These are phyloP conservation scores for Panagrolaimus sp. DNA, from an alignment of 1,140 invertebrate species.

Conservation along the genomic window DNA sequence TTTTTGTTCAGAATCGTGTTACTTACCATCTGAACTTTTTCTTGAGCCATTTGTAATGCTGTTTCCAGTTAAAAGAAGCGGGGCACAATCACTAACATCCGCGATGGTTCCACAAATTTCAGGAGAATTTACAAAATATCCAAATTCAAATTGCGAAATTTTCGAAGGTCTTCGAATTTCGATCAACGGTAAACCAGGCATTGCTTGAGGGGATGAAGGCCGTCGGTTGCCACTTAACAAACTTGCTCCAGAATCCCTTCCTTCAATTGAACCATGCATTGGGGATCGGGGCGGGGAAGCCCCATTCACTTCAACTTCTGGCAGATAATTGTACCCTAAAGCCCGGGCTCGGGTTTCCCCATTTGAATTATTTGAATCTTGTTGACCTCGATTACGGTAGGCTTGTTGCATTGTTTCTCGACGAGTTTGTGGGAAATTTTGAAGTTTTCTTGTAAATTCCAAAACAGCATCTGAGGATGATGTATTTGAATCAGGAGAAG, in stretches of 20 bases:
- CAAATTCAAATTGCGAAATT: conserved; percentile 58
- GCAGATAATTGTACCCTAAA: conserved; percentile 52
- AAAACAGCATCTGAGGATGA: conserved; percentile 57
- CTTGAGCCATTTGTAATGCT: conserved; percentile 39
- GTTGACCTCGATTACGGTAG: conserved; percentile 56
- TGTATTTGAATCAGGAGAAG: conserved; percentile 53
- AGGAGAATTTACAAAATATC: conserved; percentile 59
- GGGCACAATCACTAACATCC: conserved; percentile 57
- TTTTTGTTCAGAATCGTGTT: conserved; percentile 21
- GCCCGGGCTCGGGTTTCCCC: conserved; percentile 24
- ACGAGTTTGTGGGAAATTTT: conserved; percentile 56
- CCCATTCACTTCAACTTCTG: conserved; percentile 57
- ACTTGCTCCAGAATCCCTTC: conserved; percentile 13
- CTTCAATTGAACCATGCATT: conserved; percentile 45
- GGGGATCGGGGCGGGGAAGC: conserved; percentile 55
- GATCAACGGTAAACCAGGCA: conserved; percentile 58
- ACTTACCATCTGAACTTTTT: conserved; percentile 57
- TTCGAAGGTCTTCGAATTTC: conserved; percentile 58
- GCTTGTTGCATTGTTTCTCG: conserved; percentile 52
- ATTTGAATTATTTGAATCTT: conserved; percentile 49
- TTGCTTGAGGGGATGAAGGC: conserved; percentile 56
- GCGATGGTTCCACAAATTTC: conserved; percentile 45
- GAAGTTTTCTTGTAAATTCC: conserved; percentile 58
- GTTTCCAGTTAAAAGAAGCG: conserved; percentile 45
- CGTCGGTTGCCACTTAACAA: conserved; percentile 23